These are phyloP conservation scores for Zoanthus solanderi DNA, from an alignment of 92 coral and sea anemone genomes.

Conservation along the genomic window DNA sequence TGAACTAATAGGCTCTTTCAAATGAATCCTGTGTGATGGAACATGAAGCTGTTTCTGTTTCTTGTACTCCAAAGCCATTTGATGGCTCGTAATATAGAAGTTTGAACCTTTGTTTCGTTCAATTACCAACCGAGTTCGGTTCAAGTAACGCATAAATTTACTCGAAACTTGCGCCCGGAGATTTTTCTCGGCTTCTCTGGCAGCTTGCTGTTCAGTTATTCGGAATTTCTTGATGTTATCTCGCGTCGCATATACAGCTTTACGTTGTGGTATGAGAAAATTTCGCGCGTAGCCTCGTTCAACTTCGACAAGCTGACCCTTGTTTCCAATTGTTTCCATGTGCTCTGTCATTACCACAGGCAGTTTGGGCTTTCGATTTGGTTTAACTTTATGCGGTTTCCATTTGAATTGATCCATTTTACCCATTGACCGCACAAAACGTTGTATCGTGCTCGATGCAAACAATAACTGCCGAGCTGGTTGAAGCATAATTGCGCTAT, in stretches of 20 bases:
- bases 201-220: constrained; percentile 63
- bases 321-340: constrained; percentile 81
- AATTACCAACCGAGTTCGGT: constrained; percentile 71
- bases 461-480: constrained; percentile 65
- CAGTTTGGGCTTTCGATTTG: constrained; percentile 85
- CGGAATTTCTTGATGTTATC: constrained; percentile 84
- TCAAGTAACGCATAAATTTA: constrained; percentile 76
- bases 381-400: constrained; percentile 86
- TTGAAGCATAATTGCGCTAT: constrained; percentile 54
- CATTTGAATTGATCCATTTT: constrained; percentile 88
- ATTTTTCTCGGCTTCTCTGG: constrained; percentile 47
- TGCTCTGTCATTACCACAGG: constrained; percentile 79
- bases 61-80: constrained; percentile 81
- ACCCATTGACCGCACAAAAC: constrained; percentile 82
- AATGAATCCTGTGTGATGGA: constrained; percentile 84
- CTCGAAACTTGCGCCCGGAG: constrained; percentile 75
- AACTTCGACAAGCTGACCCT: constrained; percentile 89
- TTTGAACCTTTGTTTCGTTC: constrained; percentile 71
- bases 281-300: constrained; percentile 93
- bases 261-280: constrained; percentile 78
- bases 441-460: constrained; percentile 53
- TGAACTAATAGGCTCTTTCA: constrained; percentile 73
- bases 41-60: constrained; percentile 84
- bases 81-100: constrained; percentile 81
- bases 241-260: constrained; percentile 93